Evolutionary conservation across 2,113 vertebrate genomes (phyloP).

Genomic region (Cacatua alba): DNA sequence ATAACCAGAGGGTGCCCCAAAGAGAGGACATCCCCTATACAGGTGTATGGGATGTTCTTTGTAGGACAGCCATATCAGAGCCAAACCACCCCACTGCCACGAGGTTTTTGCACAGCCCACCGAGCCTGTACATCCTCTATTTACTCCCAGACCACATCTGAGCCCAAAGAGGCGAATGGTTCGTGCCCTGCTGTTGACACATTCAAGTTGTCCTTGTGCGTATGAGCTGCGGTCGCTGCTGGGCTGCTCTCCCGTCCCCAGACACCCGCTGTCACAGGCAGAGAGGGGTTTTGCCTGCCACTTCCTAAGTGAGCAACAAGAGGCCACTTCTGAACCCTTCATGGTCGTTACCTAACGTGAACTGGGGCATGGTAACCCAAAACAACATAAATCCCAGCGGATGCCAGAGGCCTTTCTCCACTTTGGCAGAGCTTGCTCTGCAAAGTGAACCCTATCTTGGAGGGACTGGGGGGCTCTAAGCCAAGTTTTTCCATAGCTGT

Average conservation of each 20-base stretch:
- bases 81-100: fast-evolving
- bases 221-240: background rate
- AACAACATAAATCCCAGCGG: background rate
- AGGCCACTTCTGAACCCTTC: background rate
- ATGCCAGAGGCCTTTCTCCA: background rate
- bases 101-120: fast-evolving
- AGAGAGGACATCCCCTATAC: no score
- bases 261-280: background rate
- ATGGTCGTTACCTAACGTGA: background rate
- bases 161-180: background rate
- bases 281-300: background rate
- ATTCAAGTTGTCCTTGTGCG: background rate
- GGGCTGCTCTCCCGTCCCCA: background rate
- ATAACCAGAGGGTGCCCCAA: background rate
- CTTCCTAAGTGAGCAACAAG: background rate
- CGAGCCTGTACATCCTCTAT: fast-evolving
- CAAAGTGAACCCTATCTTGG: fast-evolving
- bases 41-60: background rate
- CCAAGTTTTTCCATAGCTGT: background rate
- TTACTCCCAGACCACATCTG: background rate
- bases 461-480: background rate
- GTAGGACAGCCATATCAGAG: background rate
- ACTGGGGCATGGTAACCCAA: background rate
- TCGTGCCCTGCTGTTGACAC: background rate
- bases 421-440: background rate